Percentiles rank a stretch among this genome's conserved stretches.
Evolutionary conservation across 1,140 invertebrate genomes (phyloP).

Genomic region (Lordiphosa collinella): DNA sequence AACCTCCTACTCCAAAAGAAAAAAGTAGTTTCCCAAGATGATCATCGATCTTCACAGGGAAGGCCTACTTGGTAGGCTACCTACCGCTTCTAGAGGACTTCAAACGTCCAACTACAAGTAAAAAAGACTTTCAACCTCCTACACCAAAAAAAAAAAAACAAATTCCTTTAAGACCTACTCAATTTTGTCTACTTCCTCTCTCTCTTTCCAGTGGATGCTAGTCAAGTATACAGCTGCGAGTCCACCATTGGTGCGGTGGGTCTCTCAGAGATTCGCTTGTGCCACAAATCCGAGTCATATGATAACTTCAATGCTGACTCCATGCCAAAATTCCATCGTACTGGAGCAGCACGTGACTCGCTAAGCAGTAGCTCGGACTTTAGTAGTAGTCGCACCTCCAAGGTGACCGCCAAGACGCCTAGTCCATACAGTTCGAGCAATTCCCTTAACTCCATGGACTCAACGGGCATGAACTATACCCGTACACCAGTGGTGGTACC

Average conservation of each 20-base stretch:
- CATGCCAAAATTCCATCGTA: conserved; percentile 73
- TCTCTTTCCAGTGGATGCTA: conserved; percentile 59
- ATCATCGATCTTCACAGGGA: too few species aligned
- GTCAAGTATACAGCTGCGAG: conserved; percentile 78
- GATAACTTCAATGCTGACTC: conserved; percentile 72
- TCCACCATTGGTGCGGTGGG: conserved; percentile 78
- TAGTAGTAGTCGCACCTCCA: conserved; percentile 74
- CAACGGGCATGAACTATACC: conserved; percentile 74
- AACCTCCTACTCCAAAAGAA: too few species aligned
- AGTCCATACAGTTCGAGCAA: conserved; percentile 79
- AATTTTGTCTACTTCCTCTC: neutral
- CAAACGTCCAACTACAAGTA: too few species aligned
- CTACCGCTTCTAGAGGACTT: too few species aligned
- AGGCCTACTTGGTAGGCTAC: too few species aligned
- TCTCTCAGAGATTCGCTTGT: conserved; percentile 74
- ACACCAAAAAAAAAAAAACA: too few species aligned
- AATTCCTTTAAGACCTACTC: too few species aligned
- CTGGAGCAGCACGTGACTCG: conserved; percentile 58
- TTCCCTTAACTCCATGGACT: conserved; percentile 78
- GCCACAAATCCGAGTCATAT: conserved; percentile 74
- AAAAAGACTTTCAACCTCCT: too few species aligned
- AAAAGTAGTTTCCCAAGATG: too few species aligned
- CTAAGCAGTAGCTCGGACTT: conserved; percentile 78
- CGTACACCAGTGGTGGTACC: conserved; percentile 56
- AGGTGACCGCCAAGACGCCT: conserved; percentile 74